Base-by-base conservation (phyloP, 2,113 vertebrate species). In the Galeopterus variegatus region DNA sequence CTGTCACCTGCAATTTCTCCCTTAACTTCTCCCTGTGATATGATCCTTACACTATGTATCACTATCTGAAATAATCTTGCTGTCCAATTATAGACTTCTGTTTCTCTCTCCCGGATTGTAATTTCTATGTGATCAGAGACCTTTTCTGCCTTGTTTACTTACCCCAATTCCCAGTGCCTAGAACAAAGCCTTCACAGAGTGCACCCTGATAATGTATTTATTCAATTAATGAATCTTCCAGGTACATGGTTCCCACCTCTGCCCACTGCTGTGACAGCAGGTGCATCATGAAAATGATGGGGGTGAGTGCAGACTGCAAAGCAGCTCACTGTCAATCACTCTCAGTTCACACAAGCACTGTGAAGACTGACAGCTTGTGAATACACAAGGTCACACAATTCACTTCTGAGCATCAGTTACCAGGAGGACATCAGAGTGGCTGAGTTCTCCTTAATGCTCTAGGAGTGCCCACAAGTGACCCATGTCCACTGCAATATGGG, bases 41-140 rank as follows among this genome's bases (percentile, higher is more conserved):
- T n/a, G 8, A n/a, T 54, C 8, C n/a, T 72, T 48, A 60, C 15
- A 13, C 21, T 45, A n/a, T 8, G 1, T 54, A 90, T 17, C 13
- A 33, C 14, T 31, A 26, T 94, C 73, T 94, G 65, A 94, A 93
- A 88, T 62, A 26, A 84, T 64, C 62, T 77, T 45, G 21, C 14
- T 24, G 18, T 52, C 86, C 54, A 79, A 60, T 45, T 65, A 6
- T 72, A 56, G 17, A 36, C 52, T 81, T 93, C 23, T 58, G 13
- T 56, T 85, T 94, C 7, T 82, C 33, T 79, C 56, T 72, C 79
- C 67, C 15, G 52, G 15, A 72, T 19, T 76, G 19, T 45, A 36
- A 36, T 85, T 72, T 83, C 65, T 17, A 77, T 13, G 28, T 17
- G 19, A 33, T 50, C 23, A 41, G 23, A 12, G 28, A 41, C 19